These are phyloP conservation scores for Hydrochoerus hydrochaeris DNA, from an alignment of 2,113 vertebrate genomes.

Conservation along the genomic window DNA sequence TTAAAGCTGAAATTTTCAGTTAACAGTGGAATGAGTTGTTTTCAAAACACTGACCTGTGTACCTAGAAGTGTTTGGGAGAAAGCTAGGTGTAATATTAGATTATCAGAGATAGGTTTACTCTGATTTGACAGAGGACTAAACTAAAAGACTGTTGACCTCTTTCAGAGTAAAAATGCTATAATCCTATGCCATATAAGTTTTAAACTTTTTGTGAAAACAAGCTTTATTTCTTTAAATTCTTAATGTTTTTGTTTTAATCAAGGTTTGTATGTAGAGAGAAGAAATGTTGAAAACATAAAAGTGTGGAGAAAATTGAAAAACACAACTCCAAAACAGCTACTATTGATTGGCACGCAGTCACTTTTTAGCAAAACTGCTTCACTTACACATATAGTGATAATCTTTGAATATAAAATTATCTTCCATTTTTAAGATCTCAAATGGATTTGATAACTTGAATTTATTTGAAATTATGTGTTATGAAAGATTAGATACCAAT, in stretches of 20 bases:
- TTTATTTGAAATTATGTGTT: neutral
- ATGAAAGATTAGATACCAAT: neutral
- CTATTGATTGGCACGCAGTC: neutral
- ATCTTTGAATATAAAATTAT: constrained; percentile 38
- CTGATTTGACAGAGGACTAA: neutral
- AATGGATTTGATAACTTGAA: neutral
- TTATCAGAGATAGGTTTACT: neutral
- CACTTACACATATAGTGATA: constrained; percentile 6
- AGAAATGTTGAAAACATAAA: constrained; percentile 5
- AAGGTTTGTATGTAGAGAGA: neutral
- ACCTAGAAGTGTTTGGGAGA: neutral
- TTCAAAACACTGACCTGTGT: neutral
- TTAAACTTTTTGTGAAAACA: constrained; percentile 44
- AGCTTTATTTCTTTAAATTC: constrained; percentile 5
- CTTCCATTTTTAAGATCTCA: neutral
- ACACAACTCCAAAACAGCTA: neutral
- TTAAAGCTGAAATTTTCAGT: neutral
- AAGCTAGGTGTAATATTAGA: neutral
- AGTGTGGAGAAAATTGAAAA: constrained; percentile 41
- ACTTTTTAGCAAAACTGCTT: neutral
- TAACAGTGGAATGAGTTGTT: constrained; percentile 16
- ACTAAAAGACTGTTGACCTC: neutral
- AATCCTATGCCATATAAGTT: neutral
- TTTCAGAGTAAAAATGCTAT: neutral
- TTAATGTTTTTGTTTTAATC: constrained; percentile 41